Evolutionary conservation across 2,797 vertebrate genomes (phyloP).

Genomic region (Etheostoma perlongum): DNA sequence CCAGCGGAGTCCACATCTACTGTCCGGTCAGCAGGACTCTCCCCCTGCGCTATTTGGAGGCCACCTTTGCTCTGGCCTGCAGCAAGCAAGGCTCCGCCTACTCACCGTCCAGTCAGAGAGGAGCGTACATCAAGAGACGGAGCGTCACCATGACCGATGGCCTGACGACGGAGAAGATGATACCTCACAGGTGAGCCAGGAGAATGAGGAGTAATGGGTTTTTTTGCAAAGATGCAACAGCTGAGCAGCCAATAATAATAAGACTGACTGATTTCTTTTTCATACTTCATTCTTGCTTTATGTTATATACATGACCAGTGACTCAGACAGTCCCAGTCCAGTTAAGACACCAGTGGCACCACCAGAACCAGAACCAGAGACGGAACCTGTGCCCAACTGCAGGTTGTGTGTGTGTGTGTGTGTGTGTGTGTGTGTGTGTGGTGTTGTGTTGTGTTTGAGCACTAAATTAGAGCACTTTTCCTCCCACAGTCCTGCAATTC

Average conservation of each 20-base stretch:
- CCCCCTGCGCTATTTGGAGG: slow-evolving; percentile 96
- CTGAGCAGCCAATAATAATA: neutral
- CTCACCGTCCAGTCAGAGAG: slow-evolving; percentile 90
- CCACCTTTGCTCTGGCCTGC: slow-evolving; percentile 92
- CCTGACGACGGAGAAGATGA: slow-evolving; percentile 94
- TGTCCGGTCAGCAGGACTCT: slow-evolving; percentile 96
- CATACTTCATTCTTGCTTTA: slow-evolving; percentile 49
- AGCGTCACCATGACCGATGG: slow-evolving; percentile 98
- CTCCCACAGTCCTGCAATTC: slow-evolving; percentile 38
- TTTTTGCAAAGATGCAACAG: neutral
- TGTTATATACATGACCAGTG: slow-evolving; percentile 77
- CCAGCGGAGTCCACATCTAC: slow-evolving; percentile 92
- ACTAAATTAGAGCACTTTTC: slow-evolving; percentile 24
- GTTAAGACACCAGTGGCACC: slow-evolving; percentile 75
- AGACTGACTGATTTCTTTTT: slow-evolving; percentile 1
- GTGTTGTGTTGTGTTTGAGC: slow-evolving; percentile 61
- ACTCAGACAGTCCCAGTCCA: slow-evolving; percentile 80
- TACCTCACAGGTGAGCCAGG: slow-evolving; percentile 89
- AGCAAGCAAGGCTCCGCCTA: slow-evolving; percentile 87
- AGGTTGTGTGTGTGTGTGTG: slow-evolving; percentile 79
- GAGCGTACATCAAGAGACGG: slow-evolving; percentile 94
- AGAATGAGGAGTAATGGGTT: neutral
- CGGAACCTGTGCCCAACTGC: slow-evolving; percentile 76
- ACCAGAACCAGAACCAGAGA: slow-evolving; percentile 75
- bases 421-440: slow-evolving; percentile 38